A percentile compares a stretch with the other conserved stretches of the same genome.
Evolutionary conservation across 1,140 invertebrate genomes (phyloP).

Genomic region (Calliphora vicina): DNA sequence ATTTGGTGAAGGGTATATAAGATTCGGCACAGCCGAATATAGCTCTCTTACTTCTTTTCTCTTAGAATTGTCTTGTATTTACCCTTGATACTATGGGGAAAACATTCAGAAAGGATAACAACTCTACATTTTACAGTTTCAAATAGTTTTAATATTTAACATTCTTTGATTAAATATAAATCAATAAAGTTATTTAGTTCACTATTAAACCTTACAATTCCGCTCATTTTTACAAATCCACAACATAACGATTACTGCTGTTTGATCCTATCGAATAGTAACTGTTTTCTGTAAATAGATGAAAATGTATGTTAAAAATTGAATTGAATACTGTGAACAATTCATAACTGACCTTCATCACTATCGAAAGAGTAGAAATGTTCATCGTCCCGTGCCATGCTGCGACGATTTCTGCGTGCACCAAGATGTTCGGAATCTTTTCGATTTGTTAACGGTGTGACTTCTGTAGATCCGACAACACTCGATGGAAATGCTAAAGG

Average conservation of each 20-base stretch:
- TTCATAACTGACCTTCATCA: constrained; percentile 53
- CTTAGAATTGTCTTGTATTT: too few species aligned
- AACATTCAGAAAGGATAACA: too few species aligned
- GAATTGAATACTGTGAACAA: not conserved
- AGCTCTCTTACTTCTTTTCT: too few species aligned
- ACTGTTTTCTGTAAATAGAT: constrained; percentile 53
- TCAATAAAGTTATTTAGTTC: not conserved
- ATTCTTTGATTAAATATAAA: too few species aligned
- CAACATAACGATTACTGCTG: constrained; percentile 58
- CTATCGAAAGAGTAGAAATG: constrained; percentile 61
- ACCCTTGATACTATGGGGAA: too few species aligned
- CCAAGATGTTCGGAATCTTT: not conserved
- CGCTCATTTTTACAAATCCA: constrained; percentile 48
- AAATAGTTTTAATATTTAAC: too few species aligned
- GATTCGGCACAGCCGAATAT: too few species aligned
- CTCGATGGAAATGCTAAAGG: constrained; percentile 38
- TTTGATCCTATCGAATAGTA: constrained; percentile 60
- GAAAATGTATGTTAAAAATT: not conserved
- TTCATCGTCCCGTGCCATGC: constrained; percentile 57
- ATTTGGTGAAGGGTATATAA: too few species aligned
- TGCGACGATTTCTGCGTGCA: constrained; percentile 45
- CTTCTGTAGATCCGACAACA: constrained; percentile 36
- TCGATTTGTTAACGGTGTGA: constrained; percentile 32
- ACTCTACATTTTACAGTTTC: too few species aligned
- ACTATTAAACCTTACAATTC: not conserved